Evolutionary conservation across 2,797 vertebrate species (phyloP).

Genomic region (Lepilemur septentrionalis): DNA sequence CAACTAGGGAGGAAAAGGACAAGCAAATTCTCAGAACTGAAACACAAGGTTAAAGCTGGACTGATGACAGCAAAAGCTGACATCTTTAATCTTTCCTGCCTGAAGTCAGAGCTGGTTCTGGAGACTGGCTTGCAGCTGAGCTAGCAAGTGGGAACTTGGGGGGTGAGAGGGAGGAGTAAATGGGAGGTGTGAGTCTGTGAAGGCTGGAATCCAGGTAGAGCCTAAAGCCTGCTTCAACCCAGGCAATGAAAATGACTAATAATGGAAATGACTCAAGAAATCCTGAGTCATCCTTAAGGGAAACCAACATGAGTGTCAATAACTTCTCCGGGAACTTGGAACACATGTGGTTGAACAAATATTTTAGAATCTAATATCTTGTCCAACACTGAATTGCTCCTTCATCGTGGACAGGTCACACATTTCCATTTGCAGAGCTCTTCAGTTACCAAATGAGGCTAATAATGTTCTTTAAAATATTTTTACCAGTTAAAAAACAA

Average conservation of each 20-base stretch:
- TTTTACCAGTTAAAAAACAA: neutral
- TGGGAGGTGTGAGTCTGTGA: neutral
- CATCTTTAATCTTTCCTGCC: neutral
- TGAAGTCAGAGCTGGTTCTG: neutral
- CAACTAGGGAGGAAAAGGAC: neutral
- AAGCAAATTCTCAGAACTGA: neutral
- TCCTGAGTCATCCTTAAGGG: constrained; percentile 58
- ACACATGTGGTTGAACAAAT: constrained; percentile 30
- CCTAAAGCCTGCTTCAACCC: neutral
- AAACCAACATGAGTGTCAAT: neutral
- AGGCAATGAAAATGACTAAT: constrained; percentile 51
- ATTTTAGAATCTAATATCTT: constrained; percentile 20
- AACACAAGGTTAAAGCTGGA: neutral
- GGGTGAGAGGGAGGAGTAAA: no score
- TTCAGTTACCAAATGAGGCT: neutral
- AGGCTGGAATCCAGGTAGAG: neutral
- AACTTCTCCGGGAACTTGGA: constrained; percentile 62
- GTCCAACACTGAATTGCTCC: neutral
- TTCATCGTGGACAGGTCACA: neutral
- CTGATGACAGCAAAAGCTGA: neutral
- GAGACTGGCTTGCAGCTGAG: neutral
- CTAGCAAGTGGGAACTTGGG: neutral
- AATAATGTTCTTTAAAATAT: neutral
- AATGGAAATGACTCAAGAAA: constrained; percentile 53
- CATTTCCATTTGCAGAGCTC: neutral